These are phyloP conservation scores for Clusia tigrina DNA, from an alignment of 2,888 invertebrate genomes.

Conservation along the genomic window DNA sequence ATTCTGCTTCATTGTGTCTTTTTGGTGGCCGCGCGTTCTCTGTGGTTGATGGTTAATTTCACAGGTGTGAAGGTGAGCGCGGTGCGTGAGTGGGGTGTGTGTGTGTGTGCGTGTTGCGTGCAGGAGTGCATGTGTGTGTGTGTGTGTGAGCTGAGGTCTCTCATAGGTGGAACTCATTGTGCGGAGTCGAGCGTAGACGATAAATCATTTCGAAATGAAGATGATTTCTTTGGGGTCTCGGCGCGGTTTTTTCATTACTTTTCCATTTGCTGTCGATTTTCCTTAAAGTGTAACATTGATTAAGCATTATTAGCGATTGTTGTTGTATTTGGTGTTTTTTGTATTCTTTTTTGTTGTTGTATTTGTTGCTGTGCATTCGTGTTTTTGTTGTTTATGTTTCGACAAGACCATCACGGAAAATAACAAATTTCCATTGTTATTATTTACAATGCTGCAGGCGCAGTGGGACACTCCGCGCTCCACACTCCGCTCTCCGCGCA, in stretches of 20 bases:
- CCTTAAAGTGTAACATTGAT: slow-evolving; percentile 58
- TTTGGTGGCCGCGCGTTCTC: too few relatives aligned
- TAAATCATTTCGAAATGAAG: slow-evolving; percentile 52
- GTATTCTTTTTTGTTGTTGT: slow-evolving; percentile 49
- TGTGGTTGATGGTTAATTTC: slow-evolving; percentile 32
- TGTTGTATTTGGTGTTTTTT: slow-evolving; percentile 34
- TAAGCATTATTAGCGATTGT: slow-evolving; percentile 57
- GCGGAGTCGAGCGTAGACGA: slow-evolving; percentile 44
- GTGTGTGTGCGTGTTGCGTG: slow-evolving; percentile 9
- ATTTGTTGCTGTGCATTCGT: slow-evolving; percentile 14
- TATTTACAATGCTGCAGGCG: slow-evolving; percentile 36
- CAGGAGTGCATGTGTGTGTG: neutral
- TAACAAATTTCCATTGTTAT: slow-evolving; percentile 32
- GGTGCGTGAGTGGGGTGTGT: slow-evolving; percentile 30
- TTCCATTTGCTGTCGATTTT: slow-evolving; percentile 37
- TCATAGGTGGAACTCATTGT: slow-evolving; percentile 21
- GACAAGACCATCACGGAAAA: neutral
- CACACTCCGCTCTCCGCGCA: slow-evolving; percentile 9
- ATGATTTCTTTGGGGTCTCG: slow-evolving; percentile 5
- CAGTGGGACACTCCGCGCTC: slow-evolving; percentile 56
- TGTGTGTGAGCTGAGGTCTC: neutral
- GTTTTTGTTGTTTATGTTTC: slow-evolving; percentile 22
- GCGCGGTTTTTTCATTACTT: neutral
- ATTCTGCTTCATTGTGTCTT: slow-evolving; percentile 11
- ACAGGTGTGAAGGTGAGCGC: slow-evolving; percentile 52